Percentiles rank a stretch among this genome's conserved stretches.
Conservation (phyloP, 2,888 invertebrate species). For the Coenonympha arcania region DNA sequence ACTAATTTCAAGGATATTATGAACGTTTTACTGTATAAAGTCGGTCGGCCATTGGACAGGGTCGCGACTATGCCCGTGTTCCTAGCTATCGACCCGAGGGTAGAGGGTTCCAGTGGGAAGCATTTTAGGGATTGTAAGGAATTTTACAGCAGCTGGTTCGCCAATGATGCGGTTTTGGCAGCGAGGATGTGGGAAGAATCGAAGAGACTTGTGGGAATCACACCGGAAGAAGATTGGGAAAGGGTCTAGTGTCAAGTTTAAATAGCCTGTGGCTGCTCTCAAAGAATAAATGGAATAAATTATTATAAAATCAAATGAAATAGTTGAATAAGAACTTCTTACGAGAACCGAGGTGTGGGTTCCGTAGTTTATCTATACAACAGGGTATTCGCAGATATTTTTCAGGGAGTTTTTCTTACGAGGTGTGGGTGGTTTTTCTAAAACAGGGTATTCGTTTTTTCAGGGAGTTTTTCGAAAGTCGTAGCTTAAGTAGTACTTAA, state of each 20-base stretch:
- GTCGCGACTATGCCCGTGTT: constrained; percentile 52
- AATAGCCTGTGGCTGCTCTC: neutral
- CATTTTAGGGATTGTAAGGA: constrained; percentile 53
- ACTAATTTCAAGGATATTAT: constrained; percentile 33
- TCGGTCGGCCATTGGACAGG: constrained; percentile 42
- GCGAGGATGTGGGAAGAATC: constrained; percentile 45
- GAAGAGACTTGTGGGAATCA: constrained; percentile 44
- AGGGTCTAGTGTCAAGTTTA: neutral
- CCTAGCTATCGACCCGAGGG: constrained; percentile 43
- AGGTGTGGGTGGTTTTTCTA: too few species aligned
- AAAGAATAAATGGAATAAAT: neutral
- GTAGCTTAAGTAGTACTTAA: too few species aligned
- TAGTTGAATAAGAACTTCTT: too few species aligned
- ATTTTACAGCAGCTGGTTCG: constrained; percentile 60
- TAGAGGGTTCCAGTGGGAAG: constrained; percentile 44
- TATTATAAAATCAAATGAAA: too few species aligned
- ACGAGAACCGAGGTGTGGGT: too few species aligned
- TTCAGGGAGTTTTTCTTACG: too few species aligned
- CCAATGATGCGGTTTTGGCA: constrained; percentile 41
- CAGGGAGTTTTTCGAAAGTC: too few species aligned
- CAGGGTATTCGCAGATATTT: too few species aligned
- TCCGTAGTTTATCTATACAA: too few species aligned
- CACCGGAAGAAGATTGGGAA: constrained; percentile 51
- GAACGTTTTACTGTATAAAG: constrained; percentile 35
- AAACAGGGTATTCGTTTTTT: too few species aligned